Evolutionary conservation across 1,140 invertebrate genomes (phyloP), one percentile per base, ranked within the genome.

Genomic region (Cotesia typhae): DNA sequence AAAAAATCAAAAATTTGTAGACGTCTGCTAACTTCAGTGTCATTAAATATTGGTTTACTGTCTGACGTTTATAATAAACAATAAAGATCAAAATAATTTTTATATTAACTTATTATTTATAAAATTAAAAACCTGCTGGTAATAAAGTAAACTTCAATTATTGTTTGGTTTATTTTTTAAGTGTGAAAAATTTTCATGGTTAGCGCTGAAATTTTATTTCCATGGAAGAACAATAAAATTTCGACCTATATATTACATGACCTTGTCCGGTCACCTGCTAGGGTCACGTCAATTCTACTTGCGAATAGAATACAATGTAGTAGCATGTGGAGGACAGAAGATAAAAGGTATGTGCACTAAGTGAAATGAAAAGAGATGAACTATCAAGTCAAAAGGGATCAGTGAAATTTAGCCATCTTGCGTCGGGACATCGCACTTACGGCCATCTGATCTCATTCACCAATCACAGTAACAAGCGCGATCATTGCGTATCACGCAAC

Each of bases 341-440:
- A 10, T 47, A 47, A 9, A 47, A 9, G 6, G 5, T 41, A 64
- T 38, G 14, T 38, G 36, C 6, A 51, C 4, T 2, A 0, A 67
- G 20, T 52, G 41, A 67, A 37, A 67, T 28, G 10, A 7, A 67
- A 37, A 36, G 20, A 64, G 64, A 41, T 59, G 3, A 57, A 57
- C 41, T 41, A 67, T 55, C 37, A 9, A 70, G 36, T 70, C 14
- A 55, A 65, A 57, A 67, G 10, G 41, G 41, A 47, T 47, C 41
- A 47, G 55, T 35, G 28, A 36, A 36, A 65, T 72, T 67, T 36
- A 72, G 74, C 74, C 74, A 75, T 64, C 74, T 75, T 72, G 71
- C 71, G 74, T 65, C 71, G 47, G 71, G 68, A 69, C 71, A 70
- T n/a, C 69, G 67, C 72, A 75, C 74, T 75, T 60, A 75, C 51